A percentile compares a stretch with the other conserved stretches of the same genome.
Evolutionary conservation across 2,797 vertebrate species (phyloP).

Genomic region (Eleutherodactylus coqui): DNA sequence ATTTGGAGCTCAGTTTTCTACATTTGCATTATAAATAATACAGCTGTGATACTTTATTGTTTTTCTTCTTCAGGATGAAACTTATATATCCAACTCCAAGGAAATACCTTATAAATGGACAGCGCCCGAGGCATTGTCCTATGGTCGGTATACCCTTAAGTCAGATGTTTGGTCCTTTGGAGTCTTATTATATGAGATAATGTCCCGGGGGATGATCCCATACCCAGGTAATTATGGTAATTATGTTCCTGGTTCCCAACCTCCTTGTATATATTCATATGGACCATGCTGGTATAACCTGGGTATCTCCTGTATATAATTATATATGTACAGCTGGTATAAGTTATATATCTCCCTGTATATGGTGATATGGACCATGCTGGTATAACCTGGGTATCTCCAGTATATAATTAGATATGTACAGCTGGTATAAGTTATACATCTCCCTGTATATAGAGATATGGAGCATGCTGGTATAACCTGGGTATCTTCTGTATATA

Average conservation of each 20-base stretch:
- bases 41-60: neutral
- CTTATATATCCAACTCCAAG: constrained; percentile 77
- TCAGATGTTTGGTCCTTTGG: constrained; percentile 88
- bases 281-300: neutral
- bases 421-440: neutral
- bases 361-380: neutral
- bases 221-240: constrained; percentile 78
- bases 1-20: neutral
- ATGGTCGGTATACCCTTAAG: constrained; percentile 80
- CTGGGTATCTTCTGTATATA: too few relatives aligned
- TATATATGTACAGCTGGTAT: neutral
- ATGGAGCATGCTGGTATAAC: neutral
- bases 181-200: constrained; percentile 81
- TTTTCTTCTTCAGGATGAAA: constrained; percentile 74
- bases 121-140: constrained; percentile 81
- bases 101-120: constrained; percentile 85
- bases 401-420: neutral
- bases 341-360: neutral
- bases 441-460: neutral
- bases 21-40: neutral
- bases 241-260: neutral
- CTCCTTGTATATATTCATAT: neutral
- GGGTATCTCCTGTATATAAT: too few relatives aligned
- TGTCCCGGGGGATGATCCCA: constrained; percentile 78
- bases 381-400: neutral